Evolutionary conservation across 64 coral and sea anemone genomes (phyloP).

Genomic region (Montipora sp.): DNA sequence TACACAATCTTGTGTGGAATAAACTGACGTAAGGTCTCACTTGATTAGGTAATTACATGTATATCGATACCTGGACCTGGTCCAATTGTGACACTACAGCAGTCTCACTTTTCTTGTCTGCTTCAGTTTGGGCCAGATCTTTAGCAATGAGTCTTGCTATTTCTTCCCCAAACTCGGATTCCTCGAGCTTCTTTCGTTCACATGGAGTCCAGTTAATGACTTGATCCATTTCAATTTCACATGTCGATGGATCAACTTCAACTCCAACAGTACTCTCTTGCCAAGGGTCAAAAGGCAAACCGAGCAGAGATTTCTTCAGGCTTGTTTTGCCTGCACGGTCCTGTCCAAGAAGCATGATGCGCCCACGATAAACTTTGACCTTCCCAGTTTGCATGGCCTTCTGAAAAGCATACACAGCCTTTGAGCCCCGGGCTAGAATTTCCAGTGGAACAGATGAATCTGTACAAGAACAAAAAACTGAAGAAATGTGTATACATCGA

Average conservation of each 20-base stretch:
- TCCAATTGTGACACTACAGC: too few species aligned
- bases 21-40: too few species aligned
- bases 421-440: slow-evolving; percentile 22
- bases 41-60: too few species aligned
- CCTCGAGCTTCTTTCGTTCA: neutral
- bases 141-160: slow-evolving; percentile 31
- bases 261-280: slow-evolving; percentile 64
- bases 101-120: too few species aligned
- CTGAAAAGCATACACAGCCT: slow-evolving; percentile 36
- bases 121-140: neutral
- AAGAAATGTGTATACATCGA: neutral
- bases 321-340: slow-evolving; percentile 67
- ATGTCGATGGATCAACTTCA: slow-evolving; percentile 62
- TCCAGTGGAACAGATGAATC: neutral
- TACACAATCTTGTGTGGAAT: too few species aligned
- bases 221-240: slow-evolving; percentile 42
- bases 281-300: slow-evolving; percentile 33
- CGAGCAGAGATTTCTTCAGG: slow-evolving; percentile 70
- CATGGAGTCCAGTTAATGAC: slow-evolving; percentile 25
- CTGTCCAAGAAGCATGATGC: slow-evolving; percentile 68
- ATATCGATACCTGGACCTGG: too few species aligned
- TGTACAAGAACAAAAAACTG: neutral
- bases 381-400: slow-evolving; percentile 38
- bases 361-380: slow-evolving; percentile 51
- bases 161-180: slow-evolving; percentile 16